These are phyloP conservation scores for Trachemys scripta DNA, from an alignment of 2,113 vertebrate species.

Conservation along the genomic window DNA sequence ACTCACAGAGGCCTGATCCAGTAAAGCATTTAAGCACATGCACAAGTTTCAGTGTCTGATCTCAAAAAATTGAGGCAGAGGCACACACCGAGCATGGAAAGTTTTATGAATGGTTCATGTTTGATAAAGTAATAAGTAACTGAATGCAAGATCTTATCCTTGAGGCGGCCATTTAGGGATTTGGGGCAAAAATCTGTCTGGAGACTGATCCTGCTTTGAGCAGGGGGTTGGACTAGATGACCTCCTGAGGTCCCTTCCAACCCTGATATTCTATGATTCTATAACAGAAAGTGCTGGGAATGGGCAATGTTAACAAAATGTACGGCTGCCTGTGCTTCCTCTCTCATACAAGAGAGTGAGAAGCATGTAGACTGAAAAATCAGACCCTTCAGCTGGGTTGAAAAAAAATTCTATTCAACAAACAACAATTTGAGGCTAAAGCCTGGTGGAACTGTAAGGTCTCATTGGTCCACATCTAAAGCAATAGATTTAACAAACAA, in stretches of 20 bases:
- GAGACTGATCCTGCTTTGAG: no score
- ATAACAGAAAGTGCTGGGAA: not conserved
- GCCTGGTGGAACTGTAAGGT: not conserved
- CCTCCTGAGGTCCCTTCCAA: no score
- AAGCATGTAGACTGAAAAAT: not conserved
- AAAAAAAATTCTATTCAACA: not conserved
- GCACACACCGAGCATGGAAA: not conserved
- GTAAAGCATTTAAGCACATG: not conserved
- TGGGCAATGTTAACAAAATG: not conserved
- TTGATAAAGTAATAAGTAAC: not conserved
- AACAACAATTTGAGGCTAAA: not conserved
- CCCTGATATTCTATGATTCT: no score
- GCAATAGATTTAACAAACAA: constrained; percentile 7
- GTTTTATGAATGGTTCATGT: not conserved
- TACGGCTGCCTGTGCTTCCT: not conserved
- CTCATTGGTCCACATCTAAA: not conserved
- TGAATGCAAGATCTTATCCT: not conserved
- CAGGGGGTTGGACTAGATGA: no score
- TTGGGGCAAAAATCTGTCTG: no score
- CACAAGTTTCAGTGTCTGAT: not conserved
- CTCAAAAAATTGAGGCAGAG: not conserved
- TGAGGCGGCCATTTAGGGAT: no score
- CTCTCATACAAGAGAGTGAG: not conserved
- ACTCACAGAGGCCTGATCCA: not conserved
- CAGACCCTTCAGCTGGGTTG: not conserved